Base-by-base conservation (phyloP, 2,888 invertebrate species). In the Acrobasis consociella region DNA sequence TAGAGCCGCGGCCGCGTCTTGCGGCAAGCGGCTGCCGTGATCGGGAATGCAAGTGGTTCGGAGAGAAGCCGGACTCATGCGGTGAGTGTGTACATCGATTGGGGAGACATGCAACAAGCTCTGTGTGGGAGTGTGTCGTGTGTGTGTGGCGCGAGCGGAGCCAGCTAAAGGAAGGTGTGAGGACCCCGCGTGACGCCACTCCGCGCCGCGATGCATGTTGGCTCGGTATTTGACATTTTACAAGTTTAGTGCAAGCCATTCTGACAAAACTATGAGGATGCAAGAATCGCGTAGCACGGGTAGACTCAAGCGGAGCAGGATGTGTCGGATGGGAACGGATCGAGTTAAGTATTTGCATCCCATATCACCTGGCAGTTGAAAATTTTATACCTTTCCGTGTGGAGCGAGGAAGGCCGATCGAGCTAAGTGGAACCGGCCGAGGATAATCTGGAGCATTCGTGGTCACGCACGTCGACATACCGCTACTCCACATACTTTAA, bases 311-410 rank as follows among this genome's bases (percentile, higher is more conserved):
- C 82, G 82, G 83, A 80, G 81, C 77, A 72, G 86, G 85, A 86
- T 73, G 81, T 85, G 81, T 84, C 76, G 86, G 89, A 77, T 78
- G 78, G 89, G 89, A 85, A 71, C 75, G 85, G 88, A 80, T 80
- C 80, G 80, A 87, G 86, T 89, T 85, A 87, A 83, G 77, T 86
- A 83, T 78, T 87, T 87, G 91, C 91, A 92, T 92, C 91, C 91
- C 91, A 92, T 92, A 92, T 92, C 91, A 92, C 91, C 91, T 90
- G 90, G 89, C 91, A 85, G 83, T 88, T 86, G 78, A 78, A 42
- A 89, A 92, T 92, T 92, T 92, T 92, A 92, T 92, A 92, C 91
- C 91, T 92, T 91, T 92, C 91, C 91, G 89, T 89, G 90, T 86
- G 86, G 91, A 91, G 89, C 91, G 91, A 91, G 90, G 88, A 84